Evolutionary conservation across 2,888 invertebrate genomes (phyloP).

Genomic region (Stenolophus ochropezus): DNA sequence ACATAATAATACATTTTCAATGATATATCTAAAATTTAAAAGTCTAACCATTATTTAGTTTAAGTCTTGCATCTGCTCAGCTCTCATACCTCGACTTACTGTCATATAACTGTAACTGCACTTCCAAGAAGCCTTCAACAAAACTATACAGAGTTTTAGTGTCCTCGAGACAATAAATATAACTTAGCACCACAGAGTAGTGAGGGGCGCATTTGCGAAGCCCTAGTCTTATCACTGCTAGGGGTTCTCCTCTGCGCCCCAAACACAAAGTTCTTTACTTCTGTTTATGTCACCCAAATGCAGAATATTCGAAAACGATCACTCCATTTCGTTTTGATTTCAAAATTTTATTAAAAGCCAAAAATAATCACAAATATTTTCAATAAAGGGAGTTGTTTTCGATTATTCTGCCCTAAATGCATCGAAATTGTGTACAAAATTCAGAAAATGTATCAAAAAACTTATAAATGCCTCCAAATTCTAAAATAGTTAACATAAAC

Average conservation of each 20-base stretch:
- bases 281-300: not conserved
- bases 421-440: not conserved
- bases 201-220: constrained; percentile 12
- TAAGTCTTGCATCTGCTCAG: constrained; percentile 59
- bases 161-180: constrained; percentile 60
- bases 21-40: constrained; percentile 61
- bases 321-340: not conserved
- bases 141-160: constrained; percentile 58
- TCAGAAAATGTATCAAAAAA: constrained; percentile 15
- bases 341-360: not conserved
- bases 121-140: constrained; percentile 58
- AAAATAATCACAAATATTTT: no score
- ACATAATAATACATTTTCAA: constrained; percentile 70
- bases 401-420: not conserved
- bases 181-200: constrained; percentile 60
- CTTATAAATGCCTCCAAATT: constrained; percentile 28
- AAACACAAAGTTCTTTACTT: not conserved
- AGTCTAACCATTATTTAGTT: constrained; percentile 59
- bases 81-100: constrained; percentile 44
- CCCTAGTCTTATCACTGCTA: constrained; percentile 27
- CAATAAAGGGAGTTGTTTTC: not conserved
- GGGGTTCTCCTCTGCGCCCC: constrained; percentile 20
- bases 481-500: not conserved
- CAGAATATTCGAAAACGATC: not conserved
- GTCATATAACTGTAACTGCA: constrained; percentile 55